These are phyloP conservation scores for Xestia rhomboidea DNA, from an alignment of 2,888 invertebrate species.

Conservation along the genomic window DNA sequence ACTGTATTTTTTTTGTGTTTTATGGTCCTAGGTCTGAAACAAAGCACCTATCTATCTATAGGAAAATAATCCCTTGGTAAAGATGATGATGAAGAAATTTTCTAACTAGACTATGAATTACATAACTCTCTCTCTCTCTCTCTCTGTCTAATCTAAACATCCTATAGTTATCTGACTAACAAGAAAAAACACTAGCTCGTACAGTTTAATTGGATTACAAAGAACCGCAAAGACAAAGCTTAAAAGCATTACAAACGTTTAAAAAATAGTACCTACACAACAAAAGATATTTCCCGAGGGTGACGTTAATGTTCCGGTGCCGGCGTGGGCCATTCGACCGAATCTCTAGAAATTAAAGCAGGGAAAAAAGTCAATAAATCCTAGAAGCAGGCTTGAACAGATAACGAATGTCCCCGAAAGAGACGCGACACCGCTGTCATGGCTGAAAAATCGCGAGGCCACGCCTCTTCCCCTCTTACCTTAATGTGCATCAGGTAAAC, in stretches of 20 bases:
- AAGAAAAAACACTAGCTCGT: conserved; percentile 46
- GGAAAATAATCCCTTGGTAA: not conserved
- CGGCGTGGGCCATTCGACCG: conserved; percentile 88
- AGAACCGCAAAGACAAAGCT: conserved; percentile 62
- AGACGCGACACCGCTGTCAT: conserved; percentile 63
- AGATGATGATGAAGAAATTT: not conserved
- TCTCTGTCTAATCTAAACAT: not conserved
- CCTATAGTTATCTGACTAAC: not conserved
- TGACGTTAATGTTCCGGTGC: conserved; percentile 88
- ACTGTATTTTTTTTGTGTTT: too few species aligned
- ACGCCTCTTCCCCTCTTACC: not conserved
- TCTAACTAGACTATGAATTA: not conserved
- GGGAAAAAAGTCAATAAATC: conserved; percentile 89
- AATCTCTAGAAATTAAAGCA: conserved; percentile 89
- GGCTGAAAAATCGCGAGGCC: conserved; percentile 68
- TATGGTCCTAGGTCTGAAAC: not conserved
- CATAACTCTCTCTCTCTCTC: not conserved
- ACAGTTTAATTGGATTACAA: conserved; percentile 62
- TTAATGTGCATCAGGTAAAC: not conserved
- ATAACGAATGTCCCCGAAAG: conserved; percentile 83
- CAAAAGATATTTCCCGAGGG: conserved; percentile 88
- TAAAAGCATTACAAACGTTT: conserved; percentile 78
- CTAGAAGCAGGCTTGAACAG: conserved; percentile 83
- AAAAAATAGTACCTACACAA: conserved; percentile 83
- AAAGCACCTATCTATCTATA: not conserved